phyloP scores from a whole-genome alignment of 2,113 vertebrate genomes.

The Ammospiza nelsoni region DNA sequence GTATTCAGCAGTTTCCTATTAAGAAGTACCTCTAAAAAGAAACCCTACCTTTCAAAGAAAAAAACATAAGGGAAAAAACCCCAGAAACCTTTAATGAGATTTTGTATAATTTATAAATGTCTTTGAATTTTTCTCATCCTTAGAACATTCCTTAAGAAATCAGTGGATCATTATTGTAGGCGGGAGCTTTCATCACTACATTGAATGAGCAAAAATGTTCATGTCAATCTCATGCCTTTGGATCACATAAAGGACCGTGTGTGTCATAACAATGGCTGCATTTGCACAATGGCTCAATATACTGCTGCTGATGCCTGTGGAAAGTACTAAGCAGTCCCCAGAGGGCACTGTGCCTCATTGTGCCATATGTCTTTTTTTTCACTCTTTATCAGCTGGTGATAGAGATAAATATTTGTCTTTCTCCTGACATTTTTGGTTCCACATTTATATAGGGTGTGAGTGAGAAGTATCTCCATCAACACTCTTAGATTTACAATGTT shows the following conservation, averaged over 20 bases:
- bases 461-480: constrained; percentile 8
- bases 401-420: not conserved
- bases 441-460: not conserved
- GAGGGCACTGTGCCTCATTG: not conserved
- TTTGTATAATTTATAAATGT: not conserved
- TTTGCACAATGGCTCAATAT: constrained; percentile 5
- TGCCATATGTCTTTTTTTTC: not conserved
- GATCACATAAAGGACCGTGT: fast-evolving
- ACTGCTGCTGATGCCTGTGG: not conserved
- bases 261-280: not conserved
- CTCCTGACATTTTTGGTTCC: not conserved
- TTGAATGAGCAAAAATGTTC: not conserved
- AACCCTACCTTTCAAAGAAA: not conserved
- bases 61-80: not conserved
- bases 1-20: not conserved
- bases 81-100: not conserved
- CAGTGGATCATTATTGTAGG: not conserved
- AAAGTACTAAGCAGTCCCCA: not conserved
- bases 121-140: not conserved
- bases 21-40: constrained; percentile 1
- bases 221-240: not conserved
- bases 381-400: not conserved
- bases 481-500: not conserved
- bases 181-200: not conserved
- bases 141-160: constrained; percentile 7